Base-by-base conservation (phyloP, 2,888 invertebrate species). In the Bursaphelenchus okinawaensis region DNA sequence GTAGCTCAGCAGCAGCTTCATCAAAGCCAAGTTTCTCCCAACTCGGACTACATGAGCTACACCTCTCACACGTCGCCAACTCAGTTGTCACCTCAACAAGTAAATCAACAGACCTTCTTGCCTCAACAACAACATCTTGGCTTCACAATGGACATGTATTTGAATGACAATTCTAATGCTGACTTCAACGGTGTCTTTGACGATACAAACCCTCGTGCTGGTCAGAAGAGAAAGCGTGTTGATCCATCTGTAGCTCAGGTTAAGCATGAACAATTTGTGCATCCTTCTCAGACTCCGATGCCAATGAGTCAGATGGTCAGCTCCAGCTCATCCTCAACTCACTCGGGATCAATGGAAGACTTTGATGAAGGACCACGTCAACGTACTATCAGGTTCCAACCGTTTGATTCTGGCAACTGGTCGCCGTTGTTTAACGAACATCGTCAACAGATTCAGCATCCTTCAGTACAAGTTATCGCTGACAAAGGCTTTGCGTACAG, bases 401-500 rank as follows among this genome's bases (percentile, higher is more conserved):
- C 19, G 24, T 59, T 59, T 50, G 20, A 59, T 4, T 16, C 60
- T n/a, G 50, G 19, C n/a, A 22, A 20, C 61, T 71, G 71, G 63
- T 81, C 82, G 70, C 66, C 63, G 29, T 74, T 71, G 23, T 81
- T 72, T 63, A 68, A 75, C 40, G 72, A 74, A 50, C 75, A 79
- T 19, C 60, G 50, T 78, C 65, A 67, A 24, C 63, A 65, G 22
- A 68, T 83, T 16, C 22, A 26, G 1, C 16, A 29, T 12, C 72
- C 80, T 7, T 82, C 78, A 62, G 86, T 85, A 84, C 88, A 92
- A 57, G 94, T 98, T 0, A 94, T 95, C 72, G 96, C 96, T 0
- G 96, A 98, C 84, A 98, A 98, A 85, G 96, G 96, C 0, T 98
- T 98, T 86, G 96, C 95, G 86, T 96, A 91, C 84, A 94, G 94